Percentiles rank a stretch among this genome's conserved stretches.
phyloP scores from a whole-genome alignment of 92 coral and sea anemone species.

The Diadumene lineata region DNA sequence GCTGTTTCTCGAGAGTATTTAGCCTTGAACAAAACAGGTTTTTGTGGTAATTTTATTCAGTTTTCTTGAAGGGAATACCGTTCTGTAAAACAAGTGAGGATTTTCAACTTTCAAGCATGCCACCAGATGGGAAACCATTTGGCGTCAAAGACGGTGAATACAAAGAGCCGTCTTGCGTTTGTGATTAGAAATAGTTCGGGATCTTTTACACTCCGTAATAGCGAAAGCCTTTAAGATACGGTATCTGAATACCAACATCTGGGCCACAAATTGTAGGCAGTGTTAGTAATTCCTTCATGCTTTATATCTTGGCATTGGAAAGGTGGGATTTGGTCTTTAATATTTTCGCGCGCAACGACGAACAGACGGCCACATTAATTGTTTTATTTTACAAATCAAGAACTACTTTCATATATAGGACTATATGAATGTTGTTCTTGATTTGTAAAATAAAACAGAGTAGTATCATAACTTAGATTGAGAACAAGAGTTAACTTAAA shows the following conservation, averaged over 20 bases:
- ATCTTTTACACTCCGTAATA: background rate
- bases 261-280: too few species aligned
- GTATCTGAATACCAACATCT: slow-evolving; percentile 6
- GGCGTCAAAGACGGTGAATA: slow-evolving; percentile 25
- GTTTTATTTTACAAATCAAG: too few species aligned
- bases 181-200: background rate
- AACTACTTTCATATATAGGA: too few species aligned
- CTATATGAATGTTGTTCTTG: too few species aligned
- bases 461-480: too few species aligned
- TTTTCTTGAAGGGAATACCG: background rate
- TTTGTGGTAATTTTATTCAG: background rate
- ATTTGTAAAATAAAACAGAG: too few species aligned
- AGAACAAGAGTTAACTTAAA: too few species aligned
- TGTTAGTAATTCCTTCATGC: background rate
- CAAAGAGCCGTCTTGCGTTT: background rate
- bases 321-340: too few species aligned
- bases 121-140: slow-evolving; percentile 35
- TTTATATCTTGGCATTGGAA: too few species aligned
- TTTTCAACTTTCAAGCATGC: background rate
- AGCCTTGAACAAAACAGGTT: background rate
- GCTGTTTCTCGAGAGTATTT: background rate
- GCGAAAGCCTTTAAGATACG: background rate
- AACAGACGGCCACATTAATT: too few species aligned
- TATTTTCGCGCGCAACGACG: too few species aligned
- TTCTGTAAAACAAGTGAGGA: slow-evolving; percentile 10